Percentiles rank a stretch among this genome's conserved stretches.
Evolutionary conservation across 2,888 invertebrate species (phyloP).

Genomic region (Meteorus colon): DNA sequence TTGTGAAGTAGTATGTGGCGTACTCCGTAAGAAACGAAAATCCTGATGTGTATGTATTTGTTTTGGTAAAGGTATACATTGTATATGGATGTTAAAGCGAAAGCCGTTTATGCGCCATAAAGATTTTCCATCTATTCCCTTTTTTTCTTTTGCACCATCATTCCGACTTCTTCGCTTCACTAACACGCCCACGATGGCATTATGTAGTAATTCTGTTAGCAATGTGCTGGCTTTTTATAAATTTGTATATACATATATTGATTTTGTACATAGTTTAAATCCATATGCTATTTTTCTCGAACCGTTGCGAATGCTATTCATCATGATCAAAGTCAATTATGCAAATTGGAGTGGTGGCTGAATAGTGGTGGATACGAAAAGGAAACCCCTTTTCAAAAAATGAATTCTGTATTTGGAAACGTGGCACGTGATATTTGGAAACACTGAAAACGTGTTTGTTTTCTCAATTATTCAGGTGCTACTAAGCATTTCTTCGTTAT

Average conservation of each 20-base stretch:
- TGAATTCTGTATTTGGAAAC: no score
- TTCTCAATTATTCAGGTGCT: no score
- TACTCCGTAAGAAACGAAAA: conserved; percentile 30
- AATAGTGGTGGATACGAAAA: no score
- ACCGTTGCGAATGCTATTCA: no score
- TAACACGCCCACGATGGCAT: not conserved
- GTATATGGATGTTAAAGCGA: not conserved
- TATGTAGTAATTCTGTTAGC: not conserved
- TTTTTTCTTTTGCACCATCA: conserved; percentile 5
- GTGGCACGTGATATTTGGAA: no score
- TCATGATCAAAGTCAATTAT: no score
- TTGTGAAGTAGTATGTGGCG: conserved; percentile 27
- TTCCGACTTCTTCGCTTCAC: conserved; percentile 15
- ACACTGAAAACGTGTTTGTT: no score
- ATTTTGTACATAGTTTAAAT: no score
- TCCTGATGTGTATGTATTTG: not conserved
- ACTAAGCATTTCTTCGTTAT: not conserved
- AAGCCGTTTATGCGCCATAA: not conserved
- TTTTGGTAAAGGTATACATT: not conserved
- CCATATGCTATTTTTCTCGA: no score
- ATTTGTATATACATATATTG: no score
- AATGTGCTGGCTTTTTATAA: not conserved
- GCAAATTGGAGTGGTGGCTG: no score
- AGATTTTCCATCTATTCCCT: conserved; percentile 19
- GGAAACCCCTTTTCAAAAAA: no score